These are phyloP conservation scores for Lissonota sp. DNA, from an alignment of 2,888 invertebrate species.

Conservation along the genomic window DNA sequence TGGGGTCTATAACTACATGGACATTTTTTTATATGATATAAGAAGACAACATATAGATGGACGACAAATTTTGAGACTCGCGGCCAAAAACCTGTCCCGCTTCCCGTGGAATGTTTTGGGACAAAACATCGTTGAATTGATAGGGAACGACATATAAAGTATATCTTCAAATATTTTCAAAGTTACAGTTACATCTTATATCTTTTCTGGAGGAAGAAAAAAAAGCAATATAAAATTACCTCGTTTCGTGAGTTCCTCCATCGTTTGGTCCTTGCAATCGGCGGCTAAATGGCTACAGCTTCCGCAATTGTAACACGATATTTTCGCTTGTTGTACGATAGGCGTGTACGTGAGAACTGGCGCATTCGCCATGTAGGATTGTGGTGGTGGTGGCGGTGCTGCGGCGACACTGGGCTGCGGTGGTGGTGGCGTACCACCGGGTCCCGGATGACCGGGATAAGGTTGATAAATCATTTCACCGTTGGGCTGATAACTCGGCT, in stretches of 20 bases:
- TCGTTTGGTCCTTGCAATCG: conserved; percentile 95
- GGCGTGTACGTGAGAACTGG: conserved; percentile 82
- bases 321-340: conserved; percentile 86
- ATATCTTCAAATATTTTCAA: too few species aligned
- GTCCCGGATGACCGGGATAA: conserved; percentile 79
- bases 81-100: too few species aligned
- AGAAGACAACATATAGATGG: too few species aligned
- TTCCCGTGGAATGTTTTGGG: too few species aligned
- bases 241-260: conserved; percentile 93
- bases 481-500: conserved; percentile 84
- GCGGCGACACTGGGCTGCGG: conserved; percentile 71
- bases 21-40: too few species aligned
- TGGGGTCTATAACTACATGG: too few species aligned
- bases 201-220: too few species aligned
- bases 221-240: conserved; percentile 69
- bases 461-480: conserved; percentile 84
- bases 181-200: too few species aligned
- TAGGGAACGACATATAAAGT: too few species aligned
- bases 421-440: conserved; percentile 72
- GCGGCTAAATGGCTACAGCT: conserved; percentile 92
- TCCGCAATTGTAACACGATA: conserved; percentile 97
- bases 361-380: conserved; percentile 78
- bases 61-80: too few species aligned
- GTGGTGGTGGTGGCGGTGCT: conserved; percentile 70
- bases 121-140: too few species aligned